These are phyloP conservation scores for Taxidea taxus DNA, from an alignment of 2,113 vertebrate genomes.

Conservation along the genomic window DNA sequence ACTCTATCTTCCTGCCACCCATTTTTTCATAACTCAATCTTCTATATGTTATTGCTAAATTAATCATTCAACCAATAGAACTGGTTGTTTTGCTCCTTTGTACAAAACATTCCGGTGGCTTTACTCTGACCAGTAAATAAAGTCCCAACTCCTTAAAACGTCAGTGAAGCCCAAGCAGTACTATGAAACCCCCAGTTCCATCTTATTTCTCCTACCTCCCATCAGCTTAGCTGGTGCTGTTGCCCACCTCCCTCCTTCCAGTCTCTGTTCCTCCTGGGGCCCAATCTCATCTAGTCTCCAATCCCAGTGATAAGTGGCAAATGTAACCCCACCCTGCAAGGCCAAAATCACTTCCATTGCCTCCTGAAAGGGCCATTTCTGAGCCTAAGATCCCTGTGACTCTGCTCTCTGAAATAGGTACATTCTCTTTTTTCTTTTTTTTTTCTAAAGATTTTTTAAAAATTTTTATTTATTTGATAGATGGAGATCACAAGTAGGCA, in stretches of 20 bases:
- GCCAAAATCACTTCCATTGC: background rate
- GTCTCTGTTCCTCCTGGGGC: background rate
- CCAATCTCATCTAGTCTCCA: background rate
- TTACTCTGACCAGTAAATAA: background rate
- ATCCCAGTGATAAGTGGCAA: background rate
- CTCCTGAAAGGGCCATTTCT: background rate
- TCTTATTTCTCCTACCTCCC: background rate
- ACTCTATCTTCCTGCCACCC: background rate
- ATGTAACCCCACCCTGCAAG: background rate
- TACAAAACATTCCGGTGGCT: background rate
- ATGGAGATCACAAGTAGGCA: no score
- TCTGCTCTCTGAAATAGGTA: background rate
- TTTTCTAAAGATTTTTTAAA: no score
- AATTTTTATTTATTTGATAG: no score
- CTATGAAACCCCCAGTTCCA: background rate
- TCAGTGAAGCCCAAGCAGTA: background rate
- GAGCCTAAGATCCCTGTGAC: background rate
- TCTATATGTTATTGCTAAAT: background rate
- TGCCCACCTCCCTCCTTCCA: background rate
- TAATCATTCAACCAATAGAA: background rate
- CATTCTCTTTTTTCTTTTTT: background rate
- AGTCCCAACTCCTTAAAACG: background rate
- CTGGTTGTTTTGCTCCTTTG: background rate
- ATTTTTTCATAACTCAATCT: background rate
- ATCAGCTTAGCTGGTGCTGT: fast-evolving